Conservation (phyloP, 92 coral and sea anemone genomes). For the Actinernus sp. region DNA sequence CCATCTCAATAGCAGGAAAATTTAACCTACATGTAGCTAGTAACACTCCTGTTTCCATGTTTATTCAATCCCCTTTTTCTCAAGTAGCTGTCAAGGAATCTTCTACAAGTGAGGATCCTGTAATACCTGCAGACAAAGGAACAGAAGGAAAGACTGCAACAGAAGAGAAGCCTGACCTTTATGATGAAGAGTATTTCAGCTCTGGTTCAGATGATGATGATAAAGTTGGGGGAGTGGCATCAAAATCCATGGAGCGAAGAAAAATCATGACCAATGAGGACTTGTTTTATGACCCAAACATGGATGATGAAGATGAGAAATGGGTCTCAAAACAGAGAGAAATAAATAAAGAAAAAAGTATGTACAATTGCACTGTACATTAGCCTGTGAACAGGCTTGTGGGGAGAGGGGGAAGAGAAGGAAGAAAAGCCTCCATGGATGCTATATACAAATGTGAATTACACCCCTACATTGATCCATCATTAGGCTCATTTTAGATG, state of each 20-base stretch:
- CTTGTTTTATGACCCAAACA: conserved; percentile 92
- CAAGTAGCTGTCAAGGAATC: neutral
- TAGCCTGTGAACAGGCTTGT: no score
- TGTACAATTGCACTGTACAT: no score
- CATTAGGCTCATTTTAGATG: no score
- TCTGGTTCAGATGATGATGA: conserved; percentile 97
- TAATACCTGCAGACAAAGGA: no score
- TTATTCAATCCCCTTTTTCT: neutral
- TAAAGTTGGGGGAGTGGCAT: conserved; percentile 87
- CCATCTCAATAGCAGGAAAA: no score
- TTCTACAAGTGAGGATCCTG: no score
- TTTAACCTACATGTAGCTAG: no score
- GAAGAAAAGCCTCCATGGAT: no score
- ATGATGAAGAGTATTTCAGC: conserved; percentile 93
- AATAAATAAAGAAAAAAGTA: conserved; percentile 71
- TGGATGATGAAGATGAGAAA: conserved; percentile 96
- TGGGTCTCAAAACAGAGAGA: conserved; percentile 88
- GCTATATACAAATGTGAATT: no score
- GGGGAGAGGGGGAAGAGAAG: no score
- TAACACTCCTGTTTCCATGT: neutral
- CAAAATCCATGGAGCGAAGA: conserved; percentile 90
- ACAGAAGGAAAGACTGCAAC: neutral
- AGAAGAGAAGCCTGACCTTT: conserved; percentile 31
- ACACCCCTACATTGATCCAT: no score
- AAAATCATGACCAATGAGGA: conserved; percentile 81